Evolutionary conservation across 2,888 invertebrate genomes (phyloP), one percentile per base, ranked within the genome.

Genomic region (Chalcosyrphus nemorum): DNA sequence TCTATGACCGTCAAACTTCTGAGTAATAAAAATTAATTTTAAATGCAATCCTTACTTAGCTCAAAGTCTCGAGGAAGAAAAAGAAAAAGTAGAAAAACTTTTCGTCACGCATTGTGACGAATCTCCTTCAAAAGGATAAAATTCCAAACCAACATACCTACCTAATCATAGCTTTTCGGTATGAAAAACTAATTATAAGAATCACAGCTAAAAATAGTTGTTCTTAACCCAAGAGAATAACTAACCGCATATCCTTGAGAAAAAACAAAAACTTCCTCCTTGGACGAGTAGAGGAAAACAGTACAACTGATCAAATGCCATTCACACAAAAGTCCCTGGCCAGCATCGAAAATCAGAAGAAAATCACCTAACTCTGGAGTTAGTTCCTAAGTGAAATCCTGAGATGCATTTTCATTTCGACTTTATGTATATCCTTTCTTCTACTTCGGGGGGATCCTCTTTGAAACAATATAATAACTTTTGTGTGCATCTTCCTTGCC

Each of bases 171-270:
- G 32, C 61, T 65, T 57, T 57, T 32, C 11, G 56, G 19, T 54
- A 68, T 70, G 54, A 57, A 59, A 71, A 81, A 66, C 81, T 81
- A 81, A 81, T 81, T 81, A 38, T 35, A 81, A 54, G 65, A 81
- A 65, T 81, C 57, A 59, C 52, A 63, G 81, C 61, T n/a, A n/a
- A 75, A 75, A 75, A 75, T 63, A 68, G 61, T 38, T 72, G n/a
- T 24, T 43, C 24, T 9, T 27, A 19, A 27, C 24, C 19, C 19
- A 77, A 80, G 24, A 65, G 54, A 74, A 66, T 57, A 66, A 38
- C 75, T 29, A 75, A 68, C 61, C 41, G 45, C 63, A 81, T 63
- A 65, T 65, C 21, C 21, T 32, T 32, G 27, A 2, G 13, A n/a
- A 29, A 29, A 29, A 57, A n/a, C n/a, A 29, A 50, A 71, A 76